Evolutionary conservation across 2,888 invertebrate species (phyloP), one percentile per base, ranked within the genome.

Genomic region (Papilio protenor): DNA sequence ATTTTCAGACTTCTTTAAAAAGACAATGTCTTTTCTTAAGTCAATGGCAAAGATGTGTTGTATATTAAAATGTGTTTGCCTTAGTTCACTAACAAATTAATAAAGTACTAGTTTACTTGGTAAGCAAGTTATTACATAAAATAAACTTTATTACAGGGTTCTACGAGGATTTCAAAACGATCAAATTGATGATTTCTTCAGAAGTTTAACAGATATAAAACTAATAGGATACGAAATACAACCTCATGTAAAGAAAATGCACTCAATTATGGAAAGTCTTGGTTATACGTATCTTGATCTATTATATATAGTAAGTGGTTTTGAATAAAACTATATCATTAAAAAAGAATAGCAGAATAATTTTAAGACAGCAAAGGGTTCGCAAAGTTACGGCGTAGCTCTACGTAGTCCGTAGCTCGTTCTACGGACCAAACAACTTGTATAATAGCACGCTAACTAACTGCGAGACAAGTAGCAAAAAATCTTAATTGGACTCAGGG

Each of bases 161-260:
- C 84, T 87, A 1, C 90, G 91, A 0, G 92, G 91, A 0, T 93
- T 84, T 80, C 86, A 87, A 59, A 69, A 72, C 0, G 80, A 80
- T 0, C 85, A 92, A 78, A 88, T 93, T 59, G 76, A 81, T 0
- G 85, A 85, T 10, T 94, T 93, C 81, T 93, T 89, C 77, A 79
- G 82, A 61, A 92, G 93, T 72, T 88, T 93, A 70, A 80, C 77
- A 0, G 83, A 80, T 0, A 81, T 91, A 1, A 86, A 83, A 57
- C 75, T 57, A 0, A 82, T 80, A 0, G 83, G 83, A 1, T 91
- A 90, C 79, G 47, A 75, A 0, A 83, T 89, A 0, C 81, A 85
- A 0, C 33, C 83, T 0, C 83, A 84, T 23, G 82, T 93, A 0
- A 84, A 80, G 61, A 91, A 90, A 78, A 93, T 94, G 88, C 93